Evolutionary conservation across 2,797 vertebrate genomes (phyloP).

Genomic region (Melanogrammus aeglefinus): DNA sequence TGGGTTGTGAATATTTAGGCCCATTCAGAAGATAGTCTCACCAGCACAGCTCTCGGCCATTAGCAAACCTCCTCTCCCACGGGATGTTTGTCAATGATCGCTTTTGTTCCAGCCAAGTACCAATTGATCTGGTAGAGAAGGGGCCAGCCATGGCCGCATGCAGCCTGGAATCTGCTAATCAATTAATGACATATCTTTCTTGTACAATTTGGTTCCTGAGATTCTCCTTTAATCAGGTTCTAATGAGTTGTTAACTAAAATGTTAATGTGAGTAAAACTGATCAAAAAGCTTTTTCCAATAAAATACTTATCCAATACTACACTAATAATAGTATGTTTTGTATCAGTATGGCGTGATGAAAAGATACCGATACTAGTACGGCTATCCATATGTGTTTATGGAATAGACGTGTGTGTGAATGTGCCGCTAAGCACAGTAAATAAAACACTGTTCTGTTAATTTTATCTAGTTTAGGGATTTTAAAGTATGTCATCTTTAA

Average conservation of each 20-base stretch:
- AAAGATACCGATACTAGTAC: neutral
- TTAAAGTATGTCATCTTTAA: neutral
- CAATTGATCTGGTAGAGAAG: constrained; percentile 66
- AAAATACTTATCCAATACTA: neutral
- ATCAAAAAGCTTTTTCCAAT: neutral
- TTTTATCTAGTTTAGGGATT: constrained; percentile 14
- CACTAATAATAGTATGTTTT: neutral
- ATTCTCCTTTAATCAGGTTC: constrained; percentile 17
- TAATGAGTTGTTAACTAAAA: neutral
- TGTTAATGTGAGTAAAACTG: neutral
- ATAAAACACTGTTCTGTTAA: constrained; percentile 18
- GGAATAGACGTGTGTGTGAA: neutral
- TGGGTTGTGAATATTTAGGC: constrained; percentile 35
- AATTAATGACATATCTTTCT: constrained; percentile 49
- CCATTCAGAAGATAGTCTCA: constrained; percentile 16
- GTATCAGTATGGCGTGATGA: neutral
- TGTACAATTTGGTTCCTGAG: neutral
- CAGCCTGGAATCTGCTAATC: constrained; percentile 37
- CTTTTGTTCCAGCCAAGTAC: constrained; percentile 60
- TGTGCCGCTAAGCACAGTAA: neutral
- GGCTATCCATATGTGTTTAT: neutral
- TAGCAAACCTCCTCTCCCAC: constrained; percentile 47
- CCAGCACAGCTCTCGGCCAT: constrained; percentile 42
- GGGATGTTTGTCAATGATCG: constrained; percentile 51
- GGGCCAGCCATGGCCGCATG: constrained; percentile 36